These are phyloP conservation scores for Tetragonula carbonaria DNA, from an alignment of 2,888 invertebrate species.

Conservation along the genomic window DNA sequence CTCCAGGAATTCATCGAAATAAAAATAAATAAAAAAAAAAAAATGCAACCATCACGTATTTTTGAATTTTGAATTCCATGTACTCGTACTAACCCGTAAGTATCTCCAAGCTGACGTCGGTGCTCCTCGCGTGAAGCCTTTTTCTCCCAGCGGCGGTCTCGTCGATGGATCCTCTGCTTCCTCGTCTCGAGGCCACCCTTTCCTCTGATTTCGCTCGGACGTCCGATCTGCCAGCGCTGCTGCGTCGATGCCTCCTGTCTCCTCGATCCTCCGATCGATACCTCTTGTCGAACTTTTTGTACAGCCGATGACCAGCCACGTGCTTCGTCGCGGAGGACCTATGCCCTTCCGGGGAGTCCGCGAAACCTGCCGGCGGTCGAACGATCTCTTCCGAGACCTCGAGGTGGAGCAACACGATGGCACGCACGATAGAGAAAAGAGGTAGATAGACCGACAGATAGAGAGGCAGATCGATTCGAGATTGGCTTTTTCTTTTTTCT, in stretches of 20 bases:
- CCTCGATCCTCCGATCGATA: slow-evolving; percentile 92
- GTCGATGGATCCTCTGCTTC: slow-evolving; percentile 77
- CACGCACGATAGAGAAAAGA: slow-evolving; percentile 71
- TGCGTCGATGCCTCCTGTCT: slow-evolving; percentile 87
- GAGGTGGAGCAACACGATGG: slow-evolving; percentile 68
- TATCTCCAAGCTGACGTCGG: slow-evolving; percentile 87
- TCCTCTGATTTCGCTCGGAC: slow-evolving; percentile 89
- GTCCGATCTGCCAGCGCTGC: slow-evolving; percentile 88
- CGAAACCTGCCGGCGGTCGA: slow-evolving; percentile 95
- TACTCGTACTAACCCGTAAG: slow-evolving; percentile 76
- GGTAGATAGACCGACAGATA: slow-evolving; percentile 61
- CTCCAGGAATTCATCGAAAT: too few species aligned
- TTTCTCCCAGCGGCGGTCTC: slow-evolving; percentile 73
- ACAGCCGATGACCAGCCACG: slow-evolving; percentile 84
- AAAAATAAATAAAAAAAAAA: too few species aligned
- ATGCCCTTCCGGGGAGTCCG: slow-evolving; percentile 90
- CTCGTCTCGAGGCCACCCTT: slow-evolving; percentile 74
- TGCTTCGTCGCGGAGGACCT: slow-evolving; percentile 78
- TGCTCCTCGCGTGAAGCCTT: slow-evolving; percentile 86
- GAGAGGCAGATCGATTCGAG: slow-evolving; percentile 49
- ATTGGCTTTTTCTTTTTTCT: neutral
- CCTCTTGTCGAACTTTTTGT: slow-evolving; percentile 91
- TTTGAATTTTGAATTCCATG: too few species aligned
- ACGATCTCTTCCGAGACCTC: slow-evolving; percentile 88
- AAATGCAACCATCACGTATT: too few species aligned